Base-by-base conservation (phyloP, 2,888 invertebrate species). In the Acleris cristana region DNA sequence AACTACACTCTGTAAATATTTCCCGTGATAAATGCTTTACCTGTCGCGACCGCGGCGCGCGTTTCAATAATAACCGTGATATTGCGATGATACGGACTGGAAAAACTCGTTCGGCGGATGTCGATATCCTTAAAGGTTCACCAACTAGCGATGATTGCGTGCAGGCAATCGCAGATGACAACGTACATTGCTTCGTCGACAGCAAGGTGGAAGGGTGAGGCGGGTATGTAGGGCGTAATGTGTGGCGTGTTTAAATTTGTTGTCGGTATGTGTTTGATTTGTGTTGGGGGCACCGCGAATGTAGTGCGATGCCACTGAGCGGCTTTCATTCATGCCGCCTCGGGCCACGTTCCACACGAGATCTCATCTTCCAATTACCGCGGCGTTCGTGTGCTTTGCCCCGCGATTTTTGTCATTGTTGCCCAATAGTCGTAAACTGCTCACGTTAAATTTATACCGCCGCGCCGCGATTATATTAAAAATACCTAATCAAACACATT, bases 71-170 rank as follows among this genome's bases (percentile, higher is more conserved):
- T 90, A 92, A 90, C 90, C 91, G 89, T 92, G 91, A 92, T 92
- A 92, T 90, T 88, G 91, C 90, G 92, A 92, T 91, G 92, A 92
- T 92, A 90, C 89, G 83, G 86, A 92, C 92, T 92, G 91, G 92
- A 92, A 92, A 92, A 92, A 92, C 92, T 92, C 87, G 92, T 92
- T 92, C 86, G 84, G 84, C 83, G 86, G 88, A 89, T 90, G 90
- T 90, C 91, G 90, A 91, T 92, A 92, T 92, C 92, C 92, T 92
- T 92, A 88, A 81, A 88, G 83, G 85, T 83, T 81, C 81, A 82
- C 80, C 78, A 79, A 79, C 77, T 74, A 76, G 77, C 74, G 73
- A 73, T 77, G 73, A 73, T 73, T 72, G 65, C 69, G 65, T 66
- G 72, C 66, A 74, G 68, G 45, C 10, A 71, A 71, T 71, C 69